Conservation (phyloP, 2,797 vertebrate species). For the Pseudomugil tenellus region DNA sequence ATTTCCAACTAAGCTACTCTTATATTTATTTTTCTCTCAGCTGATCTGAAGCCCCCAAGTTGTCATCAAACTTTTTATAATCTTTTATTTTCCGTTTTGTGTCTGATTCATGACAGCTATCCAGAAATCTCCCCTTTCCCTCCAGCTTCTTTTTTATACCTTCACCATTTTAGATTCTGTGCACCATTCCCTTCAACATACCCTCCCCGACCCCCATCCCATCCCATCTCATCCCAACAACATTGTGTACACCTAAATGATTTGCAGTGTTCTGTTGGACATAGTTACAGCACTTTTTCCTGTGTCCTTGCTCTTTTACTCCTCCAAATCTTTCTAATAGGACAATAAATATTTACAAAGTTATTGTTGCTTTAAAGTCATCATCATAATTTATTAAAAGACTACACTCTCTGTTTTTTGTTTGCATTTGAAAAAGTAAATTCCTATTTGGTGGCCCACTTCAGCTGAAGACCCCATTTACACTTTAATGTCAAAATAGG, state of each 20-base stretch:
- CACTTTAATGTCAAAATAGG: constrained; percentile 27
- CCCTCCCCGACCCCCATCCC: too few species aligned
- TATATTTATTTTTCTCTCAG: constrained; percentile 10
- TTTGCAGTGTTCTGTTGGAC: background rate
- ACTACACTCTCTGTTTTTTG: background rate
- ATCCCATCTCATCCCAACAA: background rate
- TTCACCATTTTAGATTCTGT: constrained; percentile 26
- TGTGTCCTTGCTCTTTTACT: constrained; percentile 15
- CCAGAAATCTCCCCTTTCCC: constrained; percentile 31
- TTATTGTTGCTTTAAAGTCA: background rate
- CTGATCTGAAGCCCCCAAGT: constrained; percentile 30
- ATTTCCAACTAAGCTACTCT: constrained; percentile 41
- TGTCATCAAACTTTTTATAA: constrained; percentile 58
- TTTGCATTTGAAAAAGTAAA: too few species aligned
- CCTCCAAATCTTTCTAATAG: constrained; percentile 1
- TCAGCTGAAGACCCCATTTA: constrained; percentile 20
- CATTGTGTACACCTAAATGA: constrained; percentile 2
- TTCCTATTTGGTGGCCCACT: background rate
- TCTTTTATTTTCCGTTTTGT: constrained; percentile 40
- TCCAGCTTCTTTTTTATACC: constrained; percentile 12
- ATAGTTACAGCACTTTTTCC: background rate
- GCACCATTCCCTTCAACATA: background rate
- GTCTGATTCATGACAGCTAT: constrained; percentile 45
- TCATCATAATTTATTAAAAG: constrained; percentile 18
- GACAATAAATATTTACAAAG: constrained; percentile 10